Evolutionary conservation across 2,797 vertebrate genomes (phyloP), one percentile per base, ranked within the genome.

Genomic region (Chlorospingus semifuscus): DNA sequence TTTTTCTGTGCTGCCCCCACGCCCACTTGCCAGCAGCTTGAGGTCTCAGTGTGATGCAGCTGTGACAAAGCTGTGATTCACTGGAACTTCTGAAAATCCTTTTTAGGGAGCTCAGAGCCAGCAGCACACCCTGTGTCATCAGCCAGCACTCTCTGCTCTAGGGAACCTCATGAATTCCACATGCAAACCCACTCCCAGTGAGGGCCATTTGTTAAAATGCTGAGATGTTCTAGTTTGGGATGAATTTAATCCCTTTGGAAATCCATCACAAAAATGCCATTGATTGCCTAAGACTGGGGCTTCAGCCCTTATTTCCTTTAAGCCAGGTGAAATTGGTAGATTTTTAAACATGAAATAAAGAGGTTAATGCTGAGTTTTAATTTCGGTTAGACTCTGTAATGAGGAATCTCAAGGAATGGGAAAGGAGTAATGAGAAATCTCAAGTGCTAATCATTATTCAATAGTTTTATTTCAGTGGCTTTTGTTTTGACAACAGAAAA

Each of bases 101-200:
- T 53, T 44, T 36, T 17, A 26, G 47, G 3, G 3, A 12, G 3
- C 23, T 83, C 37, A 8, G 15, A 52, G 42, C 24, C 57, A 36
- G 6, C 0, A 56, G 3, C 17, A n/a, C 19, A 8, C 4, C 46
- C 24, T 32, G 23, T 2, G 8, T 13, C 56, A 66, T 26, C 60
- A 83, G 19, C 64, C 49, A 57, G 23, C 6, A 71, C 9, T 1
- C 19, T 63, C 36, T 34, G 63, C 30, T 70, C 69, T 22, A 70
- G 41, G 59, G 26, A 72, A n/a, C 16, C 23, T 57, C 5, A 0
- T 29, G 50, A 57, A 77, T 77, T 19, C 9, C 18, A 84, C 47
- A 29, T 22, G 7, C 44, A 42, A 9, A 42, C 6, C 14, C 50
- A 1, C 4, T 69, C 10, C 34, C 64, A 47, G 9, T 3, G 29